Evolutionary conservation across 2,888 invertebrate species (phyloP).

Genomic region (Phanerotoma sp.): DNA sequence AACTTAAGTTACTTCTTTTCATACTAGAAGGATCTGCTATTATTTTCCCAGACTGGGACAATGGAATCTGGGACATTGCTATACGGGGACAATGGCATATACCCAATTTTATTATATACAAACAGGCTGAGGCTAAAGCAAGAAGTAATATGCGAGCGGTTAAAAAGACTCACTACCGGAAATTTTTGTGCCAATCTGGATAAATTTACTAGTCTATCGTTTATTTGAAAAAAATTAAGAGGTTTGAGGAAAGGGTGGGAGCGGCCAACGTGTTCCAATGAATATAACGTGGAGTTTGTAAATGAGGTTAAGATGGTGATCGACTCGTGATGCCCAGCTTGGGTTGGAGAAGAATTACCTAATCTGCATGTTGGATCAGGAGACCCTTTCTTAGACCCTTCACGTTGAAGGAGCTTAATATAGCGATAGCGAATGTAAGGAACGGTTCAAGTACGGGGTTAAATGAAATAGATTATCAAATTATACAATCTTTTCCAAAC

Average conservation of each 20-base stretch:
- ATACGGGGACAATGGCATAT: too few relatives aligned
- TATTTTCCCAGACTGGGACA: too few relatives aligned
- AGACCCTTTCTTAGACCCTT: constrained; percentile 1
- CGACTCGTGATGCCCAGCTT: constrained; percentile 4
- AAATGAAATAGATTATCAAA: constrained; percentile 9
- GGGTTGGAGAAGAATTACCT: not conserved
- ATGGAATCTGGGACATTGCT: too few relatives aligned
- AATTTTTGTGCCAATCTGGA: constrained; percentile 7
- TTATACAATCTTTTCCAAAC: not conserved
- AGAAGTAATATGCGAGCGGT: not conserved
- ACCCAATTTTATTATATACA: constrained; percentile 1
- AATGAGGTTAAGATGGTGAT: not conserved
- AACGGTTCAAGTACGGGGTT: not conserved
- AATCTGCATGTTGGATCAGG: not conserved
- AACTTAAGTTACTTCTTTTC: too few relatives aligned
- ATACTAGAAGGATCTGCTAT: too few relatives aligned
- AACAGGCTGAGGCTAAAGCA: not conserved
- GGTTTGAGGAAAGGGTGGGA: constrained; percentile 16
- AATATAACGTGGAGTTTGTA: not conserved
- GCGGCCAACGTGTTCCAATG: not conserved
- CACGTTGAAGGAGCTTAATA: constrained; percentile 2
- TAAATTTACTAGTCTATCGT: constrained; percentile 9
- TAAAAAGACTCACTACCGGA: constrained; percentile 6
- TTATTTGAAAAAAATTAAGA: constrained; percentile 18
- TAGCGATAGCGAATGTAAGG: not conserved